A percentile compares a stretch with the other conserved stretches of the same genome.
phyloP scores from a whole-genome alignment of 2,888 invertebrate species.

The Dioctria rufipes region DNA sequence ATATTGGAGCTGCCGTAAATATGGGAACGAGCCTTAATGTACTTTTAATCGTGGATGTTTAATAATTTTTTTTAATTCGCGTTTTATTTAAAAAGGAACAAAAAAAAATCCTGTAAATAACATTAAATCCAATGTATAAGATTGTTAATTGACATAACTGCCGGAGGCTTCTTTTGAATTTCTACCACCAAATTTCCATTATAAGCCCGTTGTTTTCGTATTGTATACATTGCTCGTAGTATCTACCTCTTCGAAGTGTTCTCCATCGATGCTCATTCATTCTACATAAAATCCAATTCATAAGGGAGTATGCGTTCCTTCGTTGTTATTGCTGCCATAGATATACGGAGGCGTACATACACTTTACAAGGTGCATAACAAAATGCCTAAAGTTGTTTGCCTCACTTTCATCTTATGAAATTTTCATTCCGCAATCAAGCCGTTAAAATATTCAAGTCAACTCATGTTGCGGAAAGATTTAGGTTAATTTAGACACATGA shows the following conservation, averaged over 20 bases:
- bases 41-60: background rate
- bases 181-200: conserved; percentile 5
- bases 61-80: background rate
- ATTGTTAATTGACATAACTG: conserved; percentile 33
- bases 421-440: conserved; percentile 44
- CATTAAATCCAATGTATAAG: conserved; percentile 1
- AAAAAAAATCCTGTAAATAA: conserved; percentile 23
- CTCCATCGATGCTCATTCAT: background rate
- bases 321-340: background rate
- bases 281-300: background rate
- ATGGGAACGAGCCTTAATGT: background rate
- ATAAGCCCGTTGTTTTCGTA: conserved; percentile 19
- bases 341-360: background rate
- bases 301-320: background rate
- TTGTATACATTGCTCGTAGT: background rate
- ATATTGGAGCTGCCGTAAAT: background rate
- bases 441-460: conserved; percentile 63
- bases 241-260: background rate
- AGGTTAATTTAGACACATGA: conserved; percentile 64
- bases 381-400: conserved; percentile 32
- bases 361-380: background rate
- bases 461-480: conserved; percentile 64
- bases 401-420: conserved; percentile 38
- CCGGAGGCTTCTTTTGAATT: background rate
- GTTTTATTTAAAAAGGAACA: background rate